Evolutionary conservation across 2,888 invertebrate species (phyloP).

Genomic region (Drosophila affinis): DNA sequence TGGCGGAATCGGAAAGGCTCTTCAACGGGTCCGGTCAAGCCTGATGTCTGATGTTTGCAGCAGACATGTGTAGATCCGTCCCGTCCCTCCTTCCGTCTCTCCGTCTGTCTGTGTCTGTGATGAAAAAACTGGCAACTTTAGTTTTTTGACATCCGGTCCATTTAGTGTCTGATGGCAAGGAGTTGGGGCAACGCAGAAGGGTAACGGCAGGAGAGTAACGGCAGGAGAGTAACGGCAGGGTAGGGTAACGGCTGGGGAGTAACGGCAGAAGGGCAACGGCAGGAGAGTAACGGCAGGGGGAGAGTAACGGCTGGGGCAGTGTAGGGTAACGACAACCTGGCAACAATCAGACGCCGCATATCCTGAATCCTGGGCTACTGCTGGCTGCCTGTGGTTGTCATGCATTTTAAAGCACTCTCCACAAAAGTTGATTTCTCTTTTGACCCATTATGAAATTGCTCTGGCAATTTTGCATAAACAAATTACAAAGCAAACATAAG

Average conservation of each 20-base stretch:
- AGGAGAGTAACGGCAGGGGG: too few species aligned
- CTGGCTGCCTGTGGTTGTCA: constrained; percentile 49
- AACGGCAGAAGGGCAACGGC: too few species aligned
- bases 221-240: too few species aligned
- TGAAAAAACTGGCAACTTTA: constrained; percentile 66
- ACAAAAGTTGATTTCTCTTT: constrained; percentile 79
- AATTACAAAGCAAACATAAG: constrained; percentile 75
- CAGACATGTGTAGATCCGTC: constrained; percentile 59
- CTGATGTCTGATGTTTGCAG: constrained; percentile 1
- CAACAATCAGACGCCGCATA: constrained; percentile 72
- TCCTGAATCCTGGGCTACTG: constrained; percentile 30
- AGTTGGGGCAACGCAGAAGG: neutral
- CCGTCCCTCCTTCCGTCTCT: constrained; percentile 2
- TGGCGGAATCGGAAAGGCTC: constrained; percentile 56
- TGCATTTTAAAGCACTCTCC: constrained; percentile 78
- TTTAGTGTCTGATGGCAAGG: constrained; percentile 67
- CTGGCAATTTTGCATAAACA: constrained; percentile 77
- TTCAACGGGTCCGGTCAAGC: constrained; percentile 10
- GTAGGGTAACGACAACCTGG: constrained; percentile 56
- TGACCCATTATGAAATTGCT: constrained; percentile 80
- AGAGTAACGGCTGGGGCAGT: too few species aligned
- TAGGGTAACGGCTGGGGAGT: too few species aligned
- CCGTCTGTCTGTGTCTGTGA: constrained; percentile 16
- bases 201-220: too few species aligned
- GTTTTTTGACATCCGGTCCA: constrained; percentile 75